These are phyloP conservation scores for Syngnathus scovelli DNA, from an alignment of 2,113 vertebrate genomes.

Conservation along the genomic window DNA sequence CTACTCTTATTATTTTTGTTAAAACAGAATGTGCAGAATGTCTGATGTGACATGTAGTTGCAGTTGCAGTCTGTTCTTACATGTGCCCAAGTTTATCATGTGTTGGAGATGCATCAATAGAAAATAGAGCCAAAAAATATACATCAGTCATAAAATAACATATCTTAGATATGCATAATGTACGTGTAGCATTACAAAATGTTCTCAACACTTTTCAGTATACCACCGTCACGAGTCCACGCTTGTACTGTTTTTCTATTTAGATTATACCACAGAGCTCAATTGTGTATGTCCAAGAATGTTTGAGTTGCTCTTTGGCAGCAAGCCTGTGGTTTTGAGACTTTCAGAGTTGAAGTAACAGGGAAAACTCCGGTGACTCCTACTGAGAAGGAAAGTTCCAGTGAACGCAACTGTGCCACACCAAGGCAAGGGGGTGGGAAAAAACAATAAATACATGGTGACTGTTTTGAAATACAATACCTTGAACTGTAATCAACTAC, in stretches of 20 bases:
- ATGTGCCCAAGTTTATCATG: too few species aligned
- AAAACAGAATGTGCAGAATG: too few species aligned
- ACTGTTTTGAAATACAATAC: conserved; percentile 27
- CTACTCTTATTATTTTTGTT: too few species aligned
- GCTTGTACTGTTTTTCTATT: background rate
- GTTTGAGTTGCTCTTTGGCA: conserved; percentile 31
- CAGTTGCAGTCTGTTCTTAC: too few species aligned
- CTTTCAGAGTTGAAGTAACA: conserved; percentile 24
- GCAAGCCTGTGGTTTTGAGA: conserved; percentile 22
- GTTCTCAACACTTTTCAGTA: background rate
- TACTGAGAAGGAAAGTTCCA: conserved; percentile 15
- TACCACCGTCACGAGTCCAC: background rate
- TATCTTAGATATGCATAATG: too few species aligned
- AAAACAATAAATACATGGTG: conserved; percentile 22
- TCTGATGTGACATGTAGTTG: too few species aligned
- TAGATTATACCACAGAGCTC: conserved; percentile 5
- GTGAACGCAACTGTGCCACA: conserved; percentile 13
- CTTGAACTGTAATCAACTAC: background rate
- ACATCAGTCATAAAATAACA: too few species aligned
- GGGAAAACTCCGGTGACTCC: conserved; percentile 26
- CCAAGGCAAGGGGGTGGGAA: conserved; percentile 10
- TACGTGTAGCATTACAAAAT: background rate
- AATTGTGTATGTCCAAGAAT: conserved; percentile 13
- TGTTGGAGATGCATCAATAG: too few species aligned
- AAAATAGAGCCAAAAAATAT: too few species aligned